Evolutionary conservation across 2,113 vertebrate species (phyloP).

Genomic region (Leptodactylus fuscus): DNA sequence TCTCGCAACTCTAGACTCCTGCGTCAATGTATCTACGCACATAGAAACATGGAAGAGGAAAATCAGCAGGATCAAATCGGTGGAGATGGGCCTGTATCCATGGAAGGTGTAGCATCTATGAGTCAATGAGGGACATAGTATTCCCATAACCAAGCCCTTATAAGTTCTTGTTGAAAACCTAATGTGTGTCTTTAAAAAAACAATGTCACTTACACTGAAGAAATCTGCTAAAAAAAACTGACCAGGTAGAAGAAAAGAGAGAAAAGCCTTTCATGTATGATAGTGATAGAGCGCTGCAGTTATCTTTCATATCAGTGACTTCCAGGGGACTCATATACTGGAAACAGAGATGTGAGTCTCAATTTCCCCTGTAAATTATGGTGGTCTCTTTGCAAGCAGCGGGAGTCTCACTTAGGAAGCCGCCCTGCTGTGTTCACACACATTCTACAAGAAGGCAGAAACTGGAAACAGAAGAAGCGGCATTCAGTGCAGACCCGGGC

Average conservation of each 20-base stretch:
- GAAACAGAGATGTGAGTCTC: conserved; percentile 20
- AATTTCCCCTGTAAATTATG: conserved; percentile 39
- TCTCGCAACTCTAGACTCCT: no score
- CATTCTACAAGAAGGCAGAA: neutral
- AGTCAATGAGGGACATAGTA: neutral
- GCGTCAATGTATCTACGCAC: no score
- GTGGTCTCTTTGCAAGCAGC: conserved; percentile 15
- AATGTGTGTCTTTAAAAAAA: neutral
- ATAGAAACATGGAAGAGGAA: neutral
- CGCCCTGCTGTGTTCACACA: neutral
- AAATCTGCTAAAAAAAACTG: neutral
- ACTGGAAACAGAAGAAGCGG: conserved; percentile 17
- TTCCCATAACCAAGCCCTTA: neutral
- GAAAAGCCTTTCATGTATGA: neutral
- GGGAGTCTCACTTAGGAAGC: conserved; percentile 8
- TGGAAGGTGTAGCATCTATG: neutral
- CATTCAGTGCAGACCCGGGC: neutral
- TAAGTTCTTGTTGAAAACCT: no score
- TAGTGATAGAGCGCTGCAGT: neutral
- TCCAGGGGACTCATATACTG: conserved; percentile 30
- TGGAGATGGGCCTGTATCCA: no score
- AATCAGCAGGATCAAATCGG: no score
- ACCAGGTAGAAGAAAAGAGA: neutral
- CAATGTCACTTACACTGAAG: neutral
- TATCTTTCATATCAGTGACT: conserved; percentile 19